Conservation (phyloP, 1,140 invertebrate genomes). For the Patella vulgata region DNA sequence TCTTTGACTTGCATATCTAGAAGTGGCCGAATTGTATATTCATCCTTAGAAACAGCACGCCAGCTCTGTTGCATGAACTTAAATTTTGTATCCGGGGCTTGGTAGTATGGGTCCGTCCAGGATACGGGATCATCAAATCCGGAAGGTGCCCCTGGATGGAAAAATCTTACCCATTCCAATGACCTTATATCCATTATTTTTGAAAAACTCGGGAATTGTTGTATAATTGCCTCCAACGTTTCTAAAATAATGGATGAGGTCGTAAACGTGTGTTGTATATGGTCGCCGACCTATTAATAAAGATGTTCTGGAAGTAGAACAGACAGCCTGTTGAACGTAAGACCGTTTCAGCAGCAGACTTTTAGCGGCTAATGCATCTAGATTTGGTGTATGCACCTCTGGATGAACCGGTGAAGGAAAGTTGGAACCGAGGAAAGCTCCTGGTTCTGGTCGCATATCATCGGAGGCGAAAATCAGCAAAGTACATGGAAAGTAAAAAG, state of each 20-base stretch:
- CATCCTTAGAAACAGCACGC: background rate
- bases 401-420: constrained; percentile 27
- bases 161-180: constrained; percentile 84
- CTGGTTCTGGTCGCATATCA: constrained; percentile 34
- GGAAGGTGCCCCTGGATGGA: constrained; percentile 72
- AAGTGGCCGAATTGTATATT: constrained; percentile 3
- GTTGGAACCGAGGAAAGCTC: constrained; percentile 14
- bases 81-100: background rate
- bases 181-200: constrained; percentile 80
- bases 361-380: constrained; percentile 25
- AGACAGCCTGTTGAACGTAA: constrained; percentile 36
- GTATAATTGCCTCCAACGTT: constrained; percentile 79
- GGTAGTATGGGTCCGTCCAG: constrained; percentile 9
- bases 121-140: constrained; percentile 1
- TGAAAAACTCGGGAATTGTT: constrained; percentile 84
- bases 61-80: background rate
- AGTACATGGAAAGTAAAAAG: constrained; percentile 15
- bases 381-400: constrained; percentile 29
- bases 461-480: constrained; percentile 31
- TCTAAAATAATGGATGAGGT: constrained; percentile 81
- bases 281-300: constrained; percentile 85
- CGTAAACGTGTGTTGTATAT: constrained; percentile 81
- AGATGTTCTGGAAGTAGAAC: constrained; percentile 81
- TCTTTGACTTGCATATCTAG: constrained; percentile 14
- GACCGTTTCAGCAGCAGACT: constrained; percentile 34